Percentiles rank a stretch among this genome's conserved stretches.
Evolutionary conservation across 2,113 vertebrate species (phyloP).

Genomic region (Neotoma lepida): DNA sequence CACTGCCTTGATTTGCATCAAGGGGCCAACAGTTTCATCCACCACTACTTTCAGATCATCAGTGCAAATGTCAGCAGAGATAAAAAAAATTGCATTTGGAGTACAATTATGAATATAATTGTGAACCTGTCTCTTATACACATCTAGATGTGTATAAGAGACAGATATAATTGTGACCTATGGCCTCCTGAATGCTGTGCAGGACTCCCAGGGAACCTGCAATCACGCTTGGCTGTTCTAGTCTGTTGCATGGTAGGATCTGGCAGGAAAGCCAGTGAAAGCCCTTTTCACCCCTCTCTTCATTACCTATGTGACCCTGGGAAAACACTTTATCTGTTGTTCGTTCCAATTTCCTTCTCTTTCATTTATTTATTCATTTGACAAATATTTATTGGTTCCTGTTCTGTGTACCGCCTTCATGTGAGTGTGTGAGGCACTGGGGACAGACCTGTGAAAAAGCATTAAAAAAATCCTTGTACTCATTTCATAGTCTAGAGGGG

Average conservation of each 20-base stretch:
- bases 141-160: no score
- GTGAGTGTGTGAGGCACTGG: not conserved
- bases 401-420: not conserved
- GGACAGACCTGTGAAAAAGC: not conserved
- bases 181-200: fast-evolving
- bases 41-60: not conserved
- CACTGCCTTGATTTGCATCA: not conserved
- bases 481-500: not conserved
- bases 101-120: slow-evolving; percentile 18
- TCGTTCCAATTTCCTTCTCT: not conserved
- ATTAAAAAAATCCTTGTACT: not conserved
- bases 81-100: not conserved
- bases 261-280: fast-evolving
- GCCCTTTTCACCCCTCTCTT: not conserved
- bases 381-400: not conserved
- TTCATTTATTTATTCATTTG: not conserved
- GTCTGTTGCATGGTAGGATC: not conserved
- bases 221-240: not conserved
- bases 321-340: not conserved
- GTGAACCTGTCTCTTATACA: no score
- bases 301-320: not conserved
- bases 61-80: not conserved
- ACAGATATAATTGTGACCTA: not conserved
- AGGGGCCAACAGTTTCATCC: not conserved
- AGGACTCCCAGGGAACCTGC: not conserved